phyloP scores from a whole-genome alignment of 1,140 invertebrate species.

The Bombus superbus region DNA sequence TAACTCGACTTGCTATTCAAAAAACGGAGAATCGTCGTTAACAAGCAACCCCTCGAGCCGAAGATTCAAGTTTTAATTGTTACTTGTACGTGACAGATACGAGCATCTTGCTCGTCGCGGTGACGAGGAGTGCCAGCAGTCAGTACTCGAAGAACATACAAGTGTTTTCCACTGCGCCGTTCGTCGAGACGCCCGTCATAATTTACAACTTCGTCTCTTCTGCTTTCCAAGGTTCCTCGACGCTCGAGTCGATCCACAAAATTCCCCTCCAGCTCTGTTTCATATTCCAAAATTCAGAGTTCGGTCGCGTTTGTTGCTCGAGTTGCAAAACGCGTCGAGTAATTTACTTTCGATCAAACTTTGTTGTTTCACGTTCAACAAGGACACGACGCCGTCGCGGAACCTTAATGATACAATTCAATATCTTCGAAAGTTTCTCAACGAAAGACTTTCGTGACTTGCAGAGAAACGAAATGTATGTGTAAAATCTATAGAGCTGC shows the following conservation, averaged over 20 bases:
- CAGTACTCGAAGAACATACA: conserved; percentile 56
- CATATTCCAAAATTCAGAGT: not conserved
- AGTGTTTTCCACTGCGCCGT: conserved; percentile 56
- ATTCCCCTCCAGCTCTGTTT: conserved; percentile 41
- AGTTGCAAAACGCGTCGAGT: not conserved
- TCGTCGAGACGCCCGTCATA: conserved; percentile 30
- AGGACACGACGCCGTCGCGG: not conserved
- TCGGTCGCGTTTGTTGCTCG: not conserved
- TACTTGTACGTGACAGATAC: conserved; percentile 48
- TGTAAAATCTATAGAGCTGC: not conserved
- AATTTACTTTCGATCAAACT: conserved; percentile 3
- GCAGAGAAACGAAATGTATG: not conserved
- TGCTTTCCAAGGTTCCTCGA: not conserved
- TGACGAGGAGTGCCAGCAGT: conserved; percentile 61
- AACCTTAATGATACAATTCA: not conserved
- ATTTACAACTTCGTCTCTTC: conserved; percentile 39
- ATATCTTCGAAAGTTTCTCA: not conserved
- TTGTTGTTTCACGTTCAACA: not conserved
- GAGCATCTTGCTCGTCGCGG: conserved; percentile 29
- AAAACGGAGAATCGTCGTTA: conserved; percentile 27
- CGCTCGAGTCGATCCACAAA: conserved; percentile 41
- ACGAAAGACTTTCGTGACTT: not conserved
- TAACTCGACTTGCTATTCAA: not conserved
- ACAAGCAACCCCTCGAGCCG: not conserved
- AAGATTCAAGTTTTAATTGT: conserved; percentile 66